Evolutionary conservation across 2,888 invertebrate genomes (phyloP), one percentile per base, ranked within the genome.

Genomic region (Tenthredo mesomela): DNA sequence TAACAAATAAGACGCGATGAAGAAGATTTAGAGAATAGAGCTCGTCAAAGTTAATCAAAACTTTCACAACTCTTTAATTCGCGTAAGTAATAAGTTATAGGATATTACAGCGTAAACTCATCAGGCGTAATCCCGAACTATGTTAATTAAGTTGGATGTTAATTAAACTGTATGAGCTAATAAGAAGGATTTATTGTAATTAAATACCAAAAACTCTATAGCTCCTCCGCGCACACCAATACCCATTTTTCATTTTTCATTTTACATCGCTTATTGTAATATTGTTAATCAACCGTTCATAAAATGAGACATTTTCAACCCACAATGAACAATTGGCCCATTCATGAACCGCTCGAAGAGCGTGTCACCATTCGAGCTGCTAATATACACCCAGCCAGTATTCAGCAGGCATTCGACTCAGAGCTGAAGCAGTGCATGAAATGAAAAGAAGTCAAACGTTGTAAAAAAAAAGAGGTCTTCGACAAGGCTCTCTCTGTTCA

Each of bases 51-150:
- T 77, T 77, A 77, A 77, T 77, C 77, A 77, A 50, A 77, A 77
- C 50, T 77, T 77, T 54, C 77, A 77, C 54, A 77, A 77, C 77
- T 73, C 43, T 77, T 77, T 33, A 54, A 77, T 50, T 54, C 33
- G 33, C 77, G 12, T 33, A 54, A 50, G 29, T 77, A 77, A 77
- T 77, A 54, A 50, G 50, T 50, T 77, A 77, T 29, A 77, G 29
- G 71, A 73, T 77, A 54, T 33, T 43, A 73, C 43, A 29, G 71
- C 40, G 40, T 43, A 43, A 73, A 29, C 73, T 43, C 21, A 43
- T 40, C 73, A 43, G 21, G 43, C 73, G 40, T 73, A 40, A 73
- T 43, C 40, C 18, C 73, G 25, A 43, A 73, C 43, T 73, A 73
- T 37, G 33, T 40, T 70, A 70, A 70, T 70, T 70, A 18, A 25